Evolutionary conservation across 2,113 vertebrate genomes (phyloP), one percentile per base, ranked within the genome.

Genomic region (Pyxicephalus adspersus): DNA sequence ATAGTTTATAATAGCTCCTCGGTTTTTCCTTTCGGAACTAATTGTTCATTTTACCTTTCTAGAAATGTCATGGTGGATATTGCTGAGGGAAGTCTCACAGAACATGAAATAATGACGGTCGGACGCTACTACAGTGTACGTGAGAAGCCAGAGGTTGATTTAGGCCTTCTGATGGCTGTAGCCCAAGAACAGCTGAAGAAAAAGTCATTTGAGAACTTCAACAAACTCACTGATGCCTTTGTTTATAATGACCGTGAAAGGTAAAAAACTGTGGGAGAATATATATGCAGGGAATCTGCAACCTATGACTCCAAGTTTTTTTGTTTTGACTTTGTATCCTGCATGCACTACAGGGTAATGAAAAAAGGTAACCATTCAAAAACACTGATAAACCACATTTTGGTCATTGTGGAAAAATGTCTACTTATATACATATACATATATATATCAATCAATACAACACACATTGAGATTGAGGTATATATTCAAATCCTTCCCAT

Each of bases 21-120:
- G 38, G 6, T 45, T 45, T 45, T 45, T 45, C 38, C 38, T 45
- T 9, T 45, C 38, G 3, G 38, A 45, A 45, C 38, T 45, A 45
- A 45, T 25, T 61, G 58, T 71, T 29, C 5, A 31, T 74, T 83
- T 85, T 85, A 63, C 81, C 31, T 51, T 29, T 50, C 81, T 89
- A 98, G 97, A 87, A 87, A 89, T 38, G 86, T 95, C 81, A 45
- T 98, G 76, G 81, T 88, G 64, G 86, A 77, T 76, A 85, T 95
- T 4, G 86, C 85, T 74, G 87, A 29, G 9, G 88, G 84, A 77
- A 85, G 79, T 0, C 90, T 98, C 77, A 91, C 87, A 17, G 95
- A 96, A 28, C 96, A 98, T 0, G 96, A 98, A 87, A 84, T 95
- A 77, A 85, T 96, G 86, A 95, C 93, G 16, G 86, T 97, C 28